Evolutionary conservation across 2,888 invertebrate genomes (phyloP).

Genomic region (Caradrina kadenii): DNA sequence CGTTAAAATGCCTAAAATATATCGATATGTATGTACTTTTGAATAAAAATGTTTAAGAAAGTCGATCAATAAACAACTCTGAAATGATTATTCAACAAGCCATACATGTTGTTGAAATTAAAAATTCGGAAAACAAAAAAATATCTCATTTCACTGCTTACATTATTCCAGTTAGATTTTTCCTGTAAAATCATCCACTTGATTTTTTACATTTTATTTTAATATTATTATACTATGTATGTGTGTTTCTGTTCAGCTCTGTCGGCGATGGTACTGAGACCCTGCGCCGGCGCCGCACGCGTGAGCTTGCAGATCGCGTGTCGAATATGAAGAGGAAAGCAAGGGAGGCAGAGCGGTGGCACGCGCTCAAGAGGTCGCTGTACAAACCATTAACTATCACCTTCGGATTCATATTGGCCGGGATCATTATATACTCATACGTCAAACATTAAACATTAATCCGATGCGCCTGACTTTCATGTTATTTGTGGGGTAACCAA

Average conservation of each 20-base stretch:
- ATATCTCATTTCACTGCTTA: too few relatives aligned
- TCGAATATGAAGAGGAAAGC: constrained; percentile 92
- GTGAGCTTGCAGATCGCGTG: constrained; percentile 79
- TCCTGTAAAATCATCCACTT: too few relatives aligned
- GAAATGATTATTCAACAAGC: too few relatives aligned
- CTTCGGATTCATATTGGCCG: constrained; percentile 92
- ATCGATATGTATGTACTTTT: too few relatives aligned
- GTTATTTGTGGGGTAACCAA: neutral
- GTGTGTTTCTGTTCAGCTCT: constrained; percentile 26
- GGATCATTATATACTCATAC: constrained; percentile 91
- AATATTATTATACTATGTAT: neutral
- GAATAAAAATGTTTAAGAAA: too few relatives aligned
- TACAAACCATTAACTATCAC: constrained; percentile 94
- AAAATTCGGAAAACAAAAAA: too few relatives aligned
- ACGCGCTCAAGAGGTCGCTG: constrained; percentile 94
- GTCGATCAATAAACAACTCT: too few relatives aligned
- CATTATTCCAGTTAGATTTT: too few relatives aligned
- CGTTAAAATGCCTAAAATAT: too few relatives aligned
- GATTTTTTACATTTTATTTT: neutral
- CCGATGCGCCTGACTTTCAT: constrained; percentile 18
- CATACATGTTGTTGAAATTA: too few relatives aligned
- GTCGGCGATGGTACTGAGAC: constrained; percentile 63
- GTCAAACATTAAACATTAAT: constrained; percentile 80
- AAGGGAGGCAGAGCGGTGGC: constrained; percentile 93
- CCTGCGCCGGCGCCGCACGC: constrained; percentile 75